These are phyloP conservation scores for Apamea sordens DNA, from an alignment of 2,888 invertebrate species.

Conservation along the genomic window DNA sequence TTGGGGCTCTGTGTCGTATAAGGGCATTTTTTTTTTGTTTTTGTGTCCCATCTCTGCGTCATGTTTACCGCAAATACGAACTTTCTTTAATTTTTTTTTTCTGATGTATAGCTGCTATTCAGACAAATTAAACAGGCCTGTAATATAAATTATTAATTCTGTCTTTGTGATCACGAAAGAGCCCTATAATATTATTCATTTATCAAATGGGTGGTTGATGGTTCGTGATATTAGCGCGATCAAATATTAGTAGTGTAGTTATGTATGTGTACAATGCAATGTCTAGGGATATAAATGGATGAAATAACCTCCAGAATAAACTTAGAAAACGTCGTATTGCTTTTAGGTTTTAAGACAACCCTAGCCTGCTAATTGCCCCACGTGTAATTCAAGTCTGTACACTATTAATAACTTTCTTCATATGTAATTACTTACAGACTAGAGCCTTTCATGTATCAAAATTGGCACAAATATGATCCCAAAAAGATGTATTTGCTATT, in stretches of 20 bases:
- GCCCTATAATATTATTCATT: background rate
- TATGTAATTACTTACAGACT: too few species aligned
- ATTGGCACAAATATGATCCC: background rate
- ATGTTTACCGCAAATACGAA: background rate
- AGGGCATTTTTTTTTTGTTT: background rate
- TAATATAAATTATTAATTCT: background rate
- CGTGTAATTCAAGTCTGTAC: background rate
- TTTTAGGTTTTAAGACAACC: background rate
- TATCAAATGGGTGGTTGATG: too few species aligned
- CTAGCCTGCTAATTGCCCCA: too few species aligned
- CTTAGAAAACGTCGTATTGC: background rate
- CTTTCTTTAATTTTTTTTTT: background rate
- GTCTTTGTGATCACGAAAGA: constrained; percentile 1
- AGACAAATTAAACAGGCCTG: background rate
- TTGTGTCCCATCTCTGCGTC: background rate
- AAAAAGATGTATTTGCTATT: background rate
- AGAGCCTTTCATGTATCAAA: background rate
- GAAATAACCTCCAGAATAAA: background rate
- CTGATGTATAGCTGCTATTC: background rate
- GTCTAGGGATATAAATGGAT: background rate
- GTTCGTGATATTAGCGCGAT: too few species aligned
- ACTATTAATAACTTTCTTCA: background rate
- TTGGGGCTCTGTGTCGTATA: too few species aligned
- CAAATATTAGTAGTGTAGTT: too few species aligned
- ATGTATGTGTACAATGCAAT: background rate